Base-by-base conservation (phyloP, 2,797 vertebrate species). In the Anguilla obscura region DNA sequence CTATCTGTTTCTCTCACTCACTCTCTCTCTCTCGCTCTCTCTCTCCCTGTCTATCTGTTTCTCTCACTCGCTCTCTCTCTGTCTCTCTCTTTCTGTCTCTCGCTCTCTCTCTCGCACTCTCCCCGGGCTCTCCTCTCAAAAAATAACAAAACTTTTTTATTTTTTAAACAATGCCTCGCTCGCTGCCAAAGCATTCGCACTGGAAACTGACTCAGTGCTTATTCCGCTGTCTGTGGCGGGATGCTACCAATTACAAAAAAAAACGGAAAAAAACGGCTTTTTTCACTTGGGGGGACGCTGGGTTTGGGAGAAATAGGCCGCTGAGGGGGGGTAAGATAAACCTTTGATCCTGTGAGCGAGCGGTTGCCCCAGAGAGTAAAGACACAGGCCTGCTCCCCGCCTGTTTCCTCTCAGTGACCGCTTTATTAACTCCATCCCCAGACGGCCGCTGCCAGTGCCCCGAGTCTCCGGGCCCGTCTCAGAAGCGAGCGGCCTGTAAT, bases 81-180 rank as follows among this genome's bases (percentile, higher is more conserved):
- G 24, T 12, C 45, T 18, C 79, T 24, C 14, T 9, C 1, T 6
- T 6, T 52, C 50, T 6, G 40, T 82, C 79, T n/a, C 45, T 36
- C 8, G 45, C 45, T 50, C 33, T n/a, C 60, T 66, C 3, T n/a
- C 24, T n/a, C 60, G 6, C 50, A 52, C 71, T 40, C 71, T 40
- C 30, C 66, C 66, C 27, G 6, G 9, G 27, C n/a, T 52, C 50
- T 10, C 66, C 66, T 27, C 66, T 27, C n/a, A 18, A 9, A 71
- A 71, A 33, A 66, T 21, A 66, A 66, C 24, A 66, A n/a, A 66
- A 21, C 63, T 1, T 27, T 12, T 12, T 71, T 71, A n/a, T 63
- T 63, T n/a, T 63, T n/a, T n/a, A 63, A 71, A 76, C 71, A 76
- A 82, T 82, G 79, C 40, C 40, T 24, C 79, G 6, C 79, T 24